A percentile compares a stretch with the other conserved stretches of the same genome.
Conservation (phyloP, 1,140 invertebrate species). For the Zeugodacus cucurbitae region DNA sequence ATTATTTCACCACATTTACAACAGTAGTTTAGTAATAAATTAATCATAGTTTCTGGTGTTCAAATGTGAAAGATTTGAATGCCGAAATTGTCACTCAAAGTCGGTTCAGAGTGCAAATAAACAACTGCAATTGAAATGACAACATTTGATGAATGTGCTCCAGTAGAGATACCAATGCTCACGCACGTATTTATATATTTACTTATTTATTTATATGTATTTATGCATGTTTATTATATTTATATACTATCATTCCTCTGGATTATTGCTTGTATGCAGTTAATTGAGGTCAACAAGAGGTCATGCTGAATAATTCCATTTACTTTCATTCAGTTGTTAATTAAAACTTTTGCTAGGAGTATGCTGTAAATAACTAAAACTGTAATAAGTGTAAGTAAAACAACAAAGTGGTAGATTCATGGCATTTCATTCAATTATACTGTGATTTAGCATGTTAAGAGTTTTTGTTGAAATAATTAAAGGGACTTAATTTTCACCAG, state of each 20-base stretch:
- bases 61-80: not conserved
- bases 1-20: not conserved
- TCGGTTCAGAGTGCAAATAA: not conserved
- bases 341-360: not conserved
- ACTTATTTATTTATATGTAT: not conserved
- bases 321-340: not conserved
- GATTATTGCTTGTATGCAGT: not conserved
- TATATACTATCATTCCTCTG: not conserved
- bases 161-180: not conserved
- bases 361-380: not conserved
- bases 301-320: not conserved
- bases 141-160: not conserved
- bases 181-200: not conserved
- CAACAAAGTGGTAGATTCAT: too few species aligned
- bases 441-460: too few species aligned
- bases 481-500: too few species aligned
- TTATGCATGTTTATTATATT: too few species aligned
- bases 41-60: not conserved
- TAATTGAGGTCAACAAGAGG: not conserved
- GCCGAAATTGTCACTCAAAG: constrained; percentile 6
- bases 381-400: too few species aligned
- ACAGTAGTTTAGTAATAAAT: not conserved
- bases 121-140: not conserved
- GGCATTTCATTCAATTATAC: too few species aligned
- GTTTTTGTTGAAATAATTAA: too few species aligned